Evolutionary conservation across 35 echinoderm and acorn worm genomes (phyloP).

Genomic region (Apostichopus japonicus): DNA sequence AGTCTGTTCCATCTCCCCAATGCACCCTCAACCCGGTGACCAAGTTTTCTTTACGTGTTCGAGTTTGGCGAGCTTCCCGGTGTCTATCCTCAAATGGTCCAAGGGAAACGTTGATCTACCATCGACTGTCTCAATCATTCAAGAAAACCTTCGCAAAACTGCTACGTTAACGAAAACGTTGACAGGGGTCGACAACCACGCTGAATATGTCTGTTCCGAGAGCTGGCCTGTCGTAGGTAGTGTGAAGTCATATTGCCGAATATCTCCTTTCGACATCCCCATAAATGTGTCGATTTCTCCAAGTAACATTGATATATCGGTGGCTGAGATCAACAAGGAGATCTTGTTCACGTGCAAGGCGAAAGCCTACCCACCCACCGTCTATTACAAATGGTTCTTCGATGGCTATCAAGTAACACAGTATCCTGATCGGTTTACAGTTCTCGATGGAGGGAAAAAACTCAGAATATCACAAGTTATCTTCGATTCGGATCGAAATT

Average conservation of each 20-base stretch:
- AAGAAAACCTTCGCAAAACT: constrained; percentile 7
- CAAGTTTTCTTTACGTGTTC: constrained; percentile 25
- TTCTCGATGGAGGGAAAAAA: constrained; percentile 1
- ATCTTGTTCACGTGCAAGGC: constrained; percentile 39
- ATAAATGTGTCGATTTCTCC: constrained; percentile 53
- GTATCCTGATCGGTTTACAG: not conserved
- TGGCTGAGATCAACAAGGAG: not conserved
- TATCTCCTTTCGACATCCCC: constrained; percentile 40
- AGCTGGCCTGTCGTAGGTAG: constrained; percentile 11
- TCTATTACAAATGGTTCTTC: constrained; percentile 42
- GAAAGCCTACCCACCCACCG: not conserved
- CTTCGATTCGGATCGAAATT: constrained; percentile 7
- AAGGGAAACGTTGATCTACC: constrained; percentile 1
- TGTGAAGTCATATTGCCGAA: constrained; percentile 18
- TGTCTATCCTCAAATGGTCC: constrained; percentile 17
- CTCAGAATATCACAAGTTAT: not conserved
- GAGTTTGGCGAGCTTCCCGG: not conserved
- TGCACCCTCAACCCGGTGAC: constrained; percentile 39
- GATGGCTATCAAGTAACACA: constrained; percentile 26
- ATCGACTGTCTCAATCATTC: not conserved
- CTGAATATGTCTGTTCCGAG: constrained; percentile 24
- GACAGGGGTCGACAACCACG: constrained; percentile 30
- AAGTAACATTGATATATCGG: constrained; percentile 8
- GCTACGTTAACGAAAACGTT: constrained; percentile 25
- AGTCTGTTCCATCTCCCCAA: constrained; percentile 20